Conservation (phyloP, 2,113 vertebrate species). For the Rhynchopsitta pachyrhyncha region DNA sequence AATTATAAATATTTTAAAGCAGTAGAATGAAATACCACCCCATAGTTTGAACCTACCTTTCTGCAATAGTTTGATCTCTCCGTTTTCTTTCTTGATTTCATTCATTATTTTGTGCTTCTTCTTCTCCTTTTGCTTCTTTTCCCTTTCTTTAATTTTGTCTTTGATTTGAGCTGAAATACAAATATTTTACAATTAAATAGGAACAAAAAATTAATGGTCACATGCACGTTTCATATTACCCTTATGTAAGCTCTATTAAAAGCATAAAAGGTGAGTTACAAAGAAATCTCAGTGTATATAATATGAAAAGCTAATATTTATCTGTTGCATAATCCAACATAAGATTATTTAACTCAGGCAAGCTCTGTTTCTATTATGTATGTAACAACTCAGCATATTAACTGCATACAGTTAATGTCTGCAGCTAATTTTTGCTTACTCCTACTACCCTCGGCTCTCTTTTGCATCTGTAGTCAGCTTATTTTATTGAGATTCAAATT, state of each 20-base stretch:
- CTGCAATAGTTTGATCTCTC: slow-evolving; percentile 87
- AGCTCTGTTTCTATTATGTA: neutral
- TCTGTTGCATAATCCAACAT: neutral
- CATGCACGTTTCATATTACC: neutral
- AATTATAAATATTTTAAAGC: neutral
- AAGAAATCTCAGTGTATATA: slow-evolving; percentile 19
- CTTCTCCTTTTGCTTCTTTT: slow-evolving; percentile 87
- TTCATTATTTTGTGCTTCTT: slow-evolving; percentile 91
- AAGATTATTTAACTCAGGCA: neutral
- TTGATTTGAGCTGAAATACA: slow-evolving; percentile 84
- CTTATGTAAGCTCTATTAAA: neutral
- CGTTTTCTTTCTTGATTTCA: slow-evolving; percentile 95
- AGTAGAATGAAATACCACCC: neutral
- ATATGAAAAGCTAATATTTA: slow-evolving; percentile 33
- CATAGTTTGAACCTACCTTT: slow-evolving; percentile 82
- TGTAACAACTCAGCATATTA: neutral
- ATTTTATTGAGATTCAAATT: neutral
- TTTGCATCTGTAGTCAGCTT: neutral
- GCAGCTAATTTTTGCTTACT: neutral
- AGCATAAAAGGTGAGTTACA: slow-evolving; percentile 13
- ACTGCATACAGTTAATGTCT: neutral
- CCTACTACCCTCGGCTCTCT: neutral
- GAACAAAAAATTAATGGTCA: neutral
- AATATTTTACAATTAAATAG: slow-evolving; percentile 46
- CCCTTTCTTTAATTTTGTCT: slow-evolving; percentile 86